Conservation (phyloP, 2,113 vertebrate species). For the Vulpes ferrilata region DNA sequence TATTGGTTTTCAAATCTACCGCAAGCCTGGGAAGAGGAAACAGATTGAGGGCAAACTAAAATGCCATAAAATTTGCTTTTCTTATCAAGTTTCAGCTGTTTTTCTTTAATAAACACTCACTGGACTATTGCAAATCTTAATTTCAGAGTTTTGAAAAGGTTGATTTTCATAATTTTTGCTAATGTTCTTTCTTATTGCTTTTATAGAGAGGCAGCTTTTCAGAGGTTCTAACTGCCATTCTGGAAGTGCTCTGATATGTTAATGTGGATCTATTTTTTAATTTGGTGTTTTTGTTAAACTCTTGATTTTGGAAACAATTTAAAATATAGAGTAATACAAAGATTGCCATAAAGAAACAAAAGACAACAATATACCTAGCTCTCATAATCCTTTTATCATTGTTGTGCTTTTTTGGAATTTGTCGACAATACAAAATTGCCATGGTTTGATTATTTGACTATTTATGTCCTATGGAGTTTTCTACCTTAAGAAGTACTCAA, state of each 20-base stretch:
- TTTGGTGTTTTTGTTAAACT: background rate
- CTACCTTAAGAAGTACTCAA: conserved; percentile 21
- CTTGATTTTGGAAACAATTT: conserved; percentile 46
- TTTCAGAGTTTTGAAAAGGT: conserved; percentile 22
- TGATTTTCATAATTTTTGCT: conserved; percentile 19
- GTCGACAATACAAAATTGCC: background rate
- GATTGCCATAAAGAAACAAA: background rate
- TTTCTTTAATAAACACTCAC: background rate
- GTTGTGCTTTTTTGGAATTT: background rate
- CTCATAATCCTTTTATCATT: background rate
- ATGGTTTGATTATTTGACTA: background rate
- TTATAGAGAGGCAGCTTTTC: conserved; percentile 7
- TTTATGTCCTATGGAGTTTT: conserved; percentile 34
- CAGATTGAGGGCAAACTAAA: background rate
- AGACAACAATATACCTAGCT: background rate
- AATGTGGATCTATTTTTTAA: conserved; percentile 8
- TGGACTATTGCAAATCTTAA: background rate
- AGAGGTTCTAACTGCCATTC: background rate
- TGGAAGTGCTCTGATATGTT: background rate
- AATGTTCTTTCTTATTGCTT: background rate
- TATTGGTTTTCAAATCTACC: background rate
- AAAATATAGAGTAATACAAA: background rate
- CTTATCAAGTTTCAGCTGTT: background rate
- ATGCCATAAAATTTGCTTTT: background rate
- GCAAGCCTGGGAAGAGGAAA: background rate